Evolutionary conservation across 2,888 invertebrate genomes (phyloP).

Genomic region (Cremastobaeus sp.): DNA sequence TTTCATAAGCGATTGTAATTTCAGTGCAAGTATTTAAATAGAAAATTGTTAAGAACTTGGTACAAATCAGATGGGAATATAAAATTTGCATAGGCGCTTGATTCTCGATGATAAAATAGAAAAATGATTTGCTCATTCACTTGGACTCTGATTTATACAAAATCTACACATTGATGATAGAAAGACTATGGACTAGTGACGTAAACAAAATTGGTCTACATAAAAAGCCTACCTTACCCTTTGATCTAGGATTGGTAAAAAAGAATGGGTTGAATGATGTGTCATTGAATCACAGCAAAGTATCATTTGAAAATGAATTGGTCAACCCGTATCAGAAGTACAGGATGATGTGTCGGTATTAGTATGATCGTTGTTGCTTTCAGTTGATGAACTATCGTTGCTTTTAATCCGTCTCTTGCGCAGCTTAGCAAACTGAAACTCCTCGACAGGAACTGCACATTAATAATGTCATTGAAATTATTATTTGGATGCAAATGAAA

Average conservation of each 20-base stretch:
- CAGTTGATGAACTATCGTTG: slow-evolving; percentile 77
- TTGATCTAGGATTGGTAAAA: not conserved
- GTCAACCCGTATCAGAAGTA: slow-evolving; percentile 74
- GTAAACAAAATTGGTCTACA: not conserved
- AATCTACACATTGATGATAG: not conserved
- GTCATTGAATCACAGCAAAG: slow-evolving; percentile 6
- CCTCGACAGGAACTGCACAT: slow-evolving; percentile 77
- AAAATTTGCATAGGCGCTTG: not conserved
- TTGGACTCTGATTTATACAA: not conserved
- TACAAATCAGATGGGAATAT: too few relatives aligned
- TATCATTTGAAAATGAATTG: slow-evolving; percentile 19
- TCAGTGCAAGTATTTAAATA: not conserved
- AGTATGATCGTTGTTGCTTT: slow-evolving; percentile 76
- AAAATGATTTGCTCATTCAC: not conserved
- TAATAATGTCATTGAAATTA: slow-evolving; percentile 66
- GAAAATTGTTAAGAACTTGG: not conserved
- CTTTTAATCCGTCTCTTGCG: slow-evolving; percentile 75
- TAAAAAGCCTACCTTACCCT: not conserved
- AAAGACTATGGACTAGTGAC: not conserved
- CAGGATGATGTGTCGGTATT: slow-evolving; percentile 74
- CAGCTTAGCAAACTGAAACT: slow-evolving; percentile 77
- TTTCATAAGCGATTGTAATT: too few relatives aligned
- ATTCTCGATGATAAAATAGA: not conserved
- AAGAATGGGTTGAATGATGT: slow-evolving; percentile 11
- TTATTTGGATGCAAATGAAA: too few relatives aligned